Evolutionary conservation across 2,797 vertebrate genomes (phyloP), one percentile per base, ranked within the genome.

Genomic region (Neosilurus hyrtlii): DNA sequence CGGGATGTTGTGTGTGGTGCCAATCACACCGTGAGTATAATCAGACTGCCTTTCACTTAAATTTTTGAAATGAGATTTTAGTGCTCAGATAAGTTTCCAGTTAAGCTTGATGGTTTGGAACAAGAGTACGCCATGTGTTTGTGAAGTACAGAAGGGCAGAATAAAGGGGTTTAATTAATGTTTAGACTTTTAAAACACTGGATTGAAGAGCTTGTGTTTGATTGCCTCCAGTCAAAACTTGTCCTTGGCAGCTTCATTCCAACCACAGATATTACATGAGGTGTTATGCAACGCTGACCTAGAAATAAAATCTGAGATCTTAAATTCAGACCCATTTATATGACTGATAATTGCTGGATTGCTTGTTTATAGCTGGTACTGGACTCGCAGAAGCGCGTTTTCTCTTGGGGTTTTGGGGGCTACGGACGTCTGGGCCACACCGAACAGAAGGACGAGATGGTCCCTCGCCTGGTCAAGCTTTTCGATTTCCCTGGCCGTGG

Each of bases 381-480:
- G 89, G 98, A 99, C 90, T 98, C 97, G 0, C 98, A 99, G 94
- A 99, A 98, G 89, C 94, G 97, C 0, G 97, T 99, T 18, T 99
- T 99, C 91, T 97, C 96, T 83, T 99, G 98, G 98, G 98, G 98
- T 0, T 99, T 99, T 0, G 97, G 98, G 0, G 98, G 97, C 2
- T 99, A 99, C 0, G 97, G 98, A 0, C 96, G 98, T 3, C 92
- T 99, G 83, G 98, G 98, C 16, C 97, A 99, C 7, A 94, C 97
- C 0, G 98, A 99, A 90, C 98, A 97, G 92, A 97, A 97, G 88
- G 98, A 99, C 0, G 98, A 99, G 92, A 97, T 99, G 97, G 97
- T 99, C 0, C 97, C 98, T 0, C 92, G 98, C 0, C 90, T 99
- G 85, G 97, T 99, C 35, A 99, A 99, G 88, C 95, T 99, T 49